phyloP scores from a whole-genome alignment of 2,113 vertebrate genomes.

The Neodontobutis hainanensis region DNA sequence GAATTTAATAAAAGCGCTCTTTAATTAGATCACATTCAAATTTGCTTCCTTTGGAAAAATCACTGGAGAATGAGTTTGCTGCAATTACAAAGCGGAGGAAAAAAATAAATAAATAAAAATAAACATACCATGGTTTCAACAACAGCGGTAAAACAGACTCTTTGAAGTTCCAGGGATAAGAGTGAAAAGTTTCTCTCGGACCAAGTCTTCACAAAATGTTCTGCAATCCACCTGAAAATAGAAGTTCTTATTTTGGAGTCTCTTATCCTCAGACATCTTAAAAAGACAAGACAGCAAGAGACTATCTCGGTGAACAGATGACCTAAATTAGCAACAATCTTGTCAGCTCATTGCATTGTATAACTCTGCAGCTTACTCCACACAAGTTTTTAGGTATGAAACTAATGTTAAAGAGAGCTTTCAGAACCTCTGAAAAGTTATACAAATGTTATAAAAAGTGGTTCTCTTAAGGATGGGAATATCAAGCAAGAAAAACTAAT shows the following conservation, averaged over 20 bases:
- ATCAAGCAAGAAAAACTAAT: too few relatives aligned
- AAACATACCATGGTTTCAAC: conserved; percentile 85
- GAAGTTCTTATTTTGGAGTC: background rate
- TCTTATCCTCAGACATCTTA: background rate
- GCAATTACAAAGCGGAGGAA: conserved; percentile 4
- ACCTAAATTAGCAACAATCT: conserved; percentile 56
- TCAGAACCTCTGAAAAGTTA: too few relatives aligned
- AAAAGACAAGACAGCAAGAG: conserved; percentile 12
- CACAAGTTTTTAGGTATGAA: too few relatives aligned
- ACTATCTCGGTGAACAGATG: conserved; percentile 32
- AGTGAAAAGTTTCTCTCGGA: conserved; percentile 90
- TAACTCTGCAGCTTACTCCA: too few relatives aligned
- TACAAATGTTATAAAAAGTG: background rate
- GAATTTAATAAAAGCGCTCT: conserved; percentile 63
- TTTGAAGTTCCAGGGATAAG: conserved; percentile 87
- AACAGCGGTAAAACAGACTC: conserved; percentile 82
- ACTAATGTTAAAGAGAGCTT: background rate
- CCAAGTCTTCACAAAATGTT: conserved; percentile 91
- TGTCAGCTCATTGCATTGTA: too few relatives aligned
- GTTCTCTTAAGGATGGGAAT: too few relatives aligned
- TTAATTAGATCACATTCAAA: conserved; percentile 57
- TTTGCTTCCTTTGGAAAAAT: conserved; percentile 66
- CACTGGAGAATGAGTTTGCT: conserved; percentile 22
- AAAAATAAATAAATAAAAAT: conserved; percentile 3
- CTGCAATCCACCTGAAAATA: conserved; percentile 85